Evolutionary conservation across 2,113 vertebrate genomes (phyloP).

Genomic region (Epinephelus lanceolatus): DNA sequence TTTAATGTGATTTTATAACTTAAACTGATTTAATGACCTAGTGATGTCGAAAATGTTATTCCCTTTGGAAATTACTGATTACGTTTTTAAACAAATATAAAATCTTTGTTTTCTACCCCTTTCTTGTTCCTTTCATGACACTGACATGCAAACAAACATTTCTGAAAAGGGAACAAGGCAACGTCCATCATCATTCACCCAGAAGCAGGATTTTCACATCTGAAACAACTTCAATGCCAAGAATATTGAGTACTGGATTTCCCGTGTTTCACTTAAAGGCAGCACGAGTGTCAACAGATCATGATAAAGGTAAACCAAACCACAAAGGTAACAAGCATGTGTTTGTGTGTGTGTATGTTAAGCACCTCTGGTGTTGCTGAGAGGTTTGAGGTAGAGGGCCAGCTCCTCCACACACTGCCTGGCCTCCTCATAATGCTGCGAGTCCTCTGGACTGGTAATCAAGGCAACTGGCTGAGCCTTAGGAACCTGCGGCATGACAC

Average conservation of each 20-base stretch:
- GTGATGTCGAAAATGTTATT: neutral
- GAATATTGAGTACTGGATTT: neutral
- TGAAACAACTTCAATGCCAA: neutral
- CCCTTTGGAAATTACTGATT: neutral
- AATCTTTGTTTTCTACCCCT: neutral
- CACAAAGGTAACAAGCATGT: neutral
- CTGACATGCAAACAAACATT: neutral
- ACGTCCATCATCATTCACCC: neutral
- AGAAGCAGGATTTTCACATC: slow-evolving; percentile 11
- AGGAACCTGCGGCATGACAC: slow-evolving; percentile 86
- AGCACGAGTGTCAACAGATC: neutral
- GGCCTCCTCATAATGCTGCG: slow-evolving; percentile 97
- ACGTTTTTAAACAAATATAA: neutral
- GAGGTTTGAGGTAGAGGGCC: slow-evolving; percentile 98
- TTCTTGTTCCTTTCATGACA: neutral
- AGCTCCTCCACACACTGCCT: slow-evolving; percentile 98
- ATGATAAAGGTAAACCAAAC: neutral
- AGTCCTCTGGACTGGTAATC: slow-evolving; percentile 94
- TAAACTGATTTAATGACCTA: neutral
- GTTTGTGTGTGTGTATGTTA: neutral
- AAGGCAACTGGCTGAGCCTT: slow-evolving; percentile 95
- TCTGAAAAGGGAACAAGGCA: slow-evolving; percentile 16
- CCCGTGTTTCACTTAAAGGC: neutral
- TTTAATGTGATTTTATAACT: neutral
- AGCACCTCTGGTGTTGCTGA: slow-evolving; percentile 95